phyloP scores from a whole-genome alignment of 2,888 invertebrate genomes.

The Drosophila demipolita region DNA sequence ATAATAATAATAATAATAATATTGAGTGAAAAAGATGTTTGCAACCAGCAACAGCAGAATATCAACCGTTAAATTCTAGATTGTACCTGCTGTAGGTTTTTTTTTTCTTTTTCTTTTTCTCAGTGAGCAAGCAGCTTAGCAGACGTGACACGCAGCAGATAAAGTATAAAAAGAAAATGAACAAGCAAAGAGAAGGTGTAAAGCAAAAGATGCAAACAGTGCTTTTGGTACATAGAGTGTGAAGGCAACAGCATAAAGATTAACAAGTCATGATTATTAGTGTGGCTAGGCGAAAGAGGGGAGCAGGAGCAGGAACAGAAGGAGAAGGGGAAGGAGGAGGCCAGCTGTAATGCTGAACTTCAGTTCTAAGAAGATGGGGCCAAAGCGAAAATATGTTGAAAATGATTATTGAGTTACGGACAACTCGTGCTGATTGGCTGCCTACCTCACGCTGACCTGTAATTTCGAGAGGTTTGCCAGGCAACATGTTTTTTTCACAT shows the following conservation, averaged over 20 bases:
- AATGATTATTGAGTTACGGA: conserved; percentile 43
- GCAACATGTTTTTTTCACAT: conserved; percentile 22
- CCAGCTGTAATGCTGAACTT: conserved; percentile 2
- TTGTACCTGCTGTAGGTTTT: conserved; percentile 19
- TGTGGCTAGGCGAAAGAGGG: neutral
- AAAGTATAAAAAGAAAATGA: conserved; percentile 6
- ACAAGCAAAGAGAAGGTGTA: neutral
- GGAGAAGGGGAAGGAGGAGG: neutral
- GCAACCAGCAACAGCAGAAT: conserved; percentile 10
- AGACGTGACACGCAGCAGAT: conserved; percentile 33
- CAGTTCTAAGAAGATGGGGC: conserved; percentile 4
- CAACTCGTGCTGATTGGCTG: conserved; percentile 38
- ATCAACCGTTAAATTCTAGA: conserved; percentile 56
- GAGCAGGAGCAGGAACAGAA: neutral
- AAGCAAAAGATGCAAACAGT: conserved; percentile 18
- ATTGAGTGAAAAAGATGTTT: conserved; percentile 60
- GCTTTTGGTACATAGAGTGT: conserved; percentile 28
- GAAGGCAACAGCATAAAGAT: conserved; percentile 75
- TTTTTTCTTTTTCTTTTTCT: neutral
- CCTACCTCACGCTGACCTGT: conserved; percentile 49
- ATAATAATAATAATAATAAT: conserved; percentile 40
- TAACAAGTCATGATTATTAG: conserved; percentile 82
- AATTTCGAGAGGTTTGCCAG: conserved; percentile 52
- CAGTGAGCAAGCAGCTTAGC: conserved; percentile 36
- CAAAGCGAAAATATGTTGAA: conserved; percentile 41